phyloP scores from a whole-genome alignment of 2,113 vertebrate species.

The Astur gentilis region DNA sequence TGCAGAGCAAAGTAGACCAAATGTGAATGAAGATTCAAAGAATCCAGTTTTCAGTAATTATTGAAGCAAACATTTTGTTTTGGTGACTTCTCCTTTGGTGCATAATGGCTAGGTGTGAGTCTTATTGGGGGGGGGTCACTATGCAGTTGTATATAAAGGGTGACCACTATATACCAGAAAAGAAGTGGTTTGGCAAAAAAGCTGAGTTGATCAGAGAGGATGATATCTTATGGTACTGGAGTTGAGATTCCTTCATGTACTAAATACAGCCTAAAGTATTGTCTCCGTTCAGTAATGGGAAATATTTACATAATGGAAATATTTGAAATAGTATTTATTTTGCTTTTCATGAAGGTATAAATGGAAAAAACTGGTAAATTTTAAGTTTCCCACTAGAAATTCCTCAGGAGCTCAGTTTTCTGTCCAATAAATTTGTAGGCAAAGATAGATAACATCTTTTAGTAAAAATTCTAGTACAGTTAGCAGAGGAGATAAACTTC shows the following conservation, averaged over 20 bases:
- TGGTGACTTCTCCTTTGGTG: neutral
- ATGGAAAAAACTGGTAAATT: neutral
- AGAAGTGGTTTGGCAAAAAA: neutral
- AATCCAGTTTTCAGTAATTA: neutral
- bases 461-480: neutral
- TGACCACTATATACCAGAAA: neutral
- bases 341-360: neutral
- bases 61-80: neutral
- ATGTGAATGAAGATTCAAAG: neutral
- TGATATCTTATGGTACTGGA: neutral
- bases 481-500: neutral
- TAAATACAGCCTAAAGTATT: neutral
- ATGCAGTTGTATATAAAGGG: neutral
- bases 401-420: neutral
- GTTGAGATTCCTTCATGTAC: no score
- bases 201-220: neutral
- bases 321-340: neutral
- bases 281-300: neutral
- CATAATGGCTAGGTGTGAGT: neutral
- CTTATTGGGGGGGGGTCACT: neutral
- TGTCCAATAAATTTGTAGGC: neutral
- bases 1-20: constrained; percentile 13
- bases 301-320: neutral
- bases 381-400: neutral
- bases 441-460: neutral